Evolutionary conservation across 2,113 vertebrate genomes (phyloP), one percentile per base, ranked within the genome.

Genomic region (Percina caprodes): DNA sequence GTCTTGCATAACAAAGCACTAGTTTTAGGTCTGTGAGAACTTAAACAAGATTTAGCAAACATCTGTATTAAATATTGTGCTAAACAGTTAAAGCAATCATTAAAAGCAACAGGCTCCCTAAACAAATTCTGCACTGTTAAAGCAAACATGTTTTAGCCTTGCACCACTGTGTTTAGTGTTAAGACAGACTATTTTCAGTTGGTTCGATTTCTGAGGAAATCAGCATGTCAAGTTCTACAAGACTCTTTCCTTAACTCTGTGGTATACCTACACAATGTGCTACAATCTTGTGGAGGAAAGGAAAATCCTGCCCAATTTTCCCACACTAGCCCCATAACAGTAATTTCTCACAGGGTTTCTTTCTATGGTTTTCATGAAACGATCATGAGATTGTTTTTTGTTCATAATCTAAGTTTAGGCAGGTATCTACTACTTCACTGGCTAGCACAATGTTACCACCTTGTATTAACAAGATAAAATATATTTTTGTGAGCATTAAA

Each of bases 21-120:
- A 86, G 86, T 82, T 84, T 85, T 54, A 87, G 80, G 65, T 86
- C 86, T 85, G 78, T 77, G 66, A 80, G 54, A 75, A 61, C 26
- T 74, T 21, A 10, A 63, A 66, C 26, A 54, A 60, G 26, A 68
- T 68, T n/a, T 66, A 68, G n/a, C 26, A 72, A 70, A 61, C 68
- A 51, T 24, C 21, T 77, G 26, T 24, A n/a, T 24, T 67, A 3
- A 21, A 70, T 13, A 75, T 48, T 0, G 2, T 59, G 30, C 6
- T 15, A 62, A 71, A 70, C n/a, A 59, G 9, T 66, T 13, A 6
- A 7, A 58, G 51, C 4, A 63, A 69, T 26, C 69, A 61, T 58
- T 70, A 30, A 58, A 58, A 74, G 30, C 18, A 30, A 74, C 46
- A 33, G 7, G 4, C 13, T 33, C n/a, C 11, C 3, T 9, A 3